Percentiles rank a stretch among this genome's conserved stretches.
Evolutionary conservation across 2,888 invertebrate genomes (phyloP).

Genomic region (Limnephilus marmoratus): DNA sequence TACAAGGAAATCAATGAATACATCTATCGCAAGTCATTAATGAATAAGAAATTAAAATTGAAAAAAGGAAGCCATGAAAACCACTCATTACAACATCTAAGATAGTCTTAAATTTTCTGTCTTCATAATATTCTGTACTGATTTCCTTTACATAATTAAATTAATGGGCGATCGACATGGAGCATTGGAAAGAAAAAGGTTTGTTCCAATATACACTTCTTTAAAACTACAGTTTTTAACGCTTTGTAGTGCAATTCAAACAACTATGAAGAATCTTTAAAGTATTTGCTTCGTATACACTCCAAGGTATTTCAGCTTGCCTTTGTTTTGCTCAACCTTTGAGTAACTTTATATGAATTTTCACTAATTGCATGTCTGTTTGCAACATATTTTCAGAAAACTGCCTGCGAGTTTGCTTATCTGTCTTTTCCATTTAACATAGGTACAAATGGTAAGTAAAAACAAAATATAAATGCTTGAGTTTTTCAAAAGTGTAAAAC

Average conservation of each 20-base stretch:
- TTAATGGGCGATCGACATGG: constrained; percentile 39
- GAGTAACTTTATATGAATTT: no score
- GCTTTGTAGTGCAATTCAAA: not conserved
- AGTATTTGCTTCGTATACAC: not conserved
- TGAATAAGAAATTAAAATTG: not conserved
- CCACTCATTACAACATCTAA: not conserved
- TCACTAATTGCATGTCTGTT: no score
- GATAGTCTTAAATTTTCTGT: not conserved
- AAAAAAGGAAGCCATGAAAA: not conserved
- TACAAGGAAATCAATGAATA: not conserved
- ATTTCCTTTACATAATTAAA: constrained; percentile 41
- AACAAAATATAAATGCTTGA: no score
- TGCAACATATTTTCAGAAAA: no score
- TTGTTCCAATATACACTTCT: not conserved
- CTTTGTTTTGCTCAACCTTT: not conserved
- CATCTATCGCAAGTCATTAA: no score
- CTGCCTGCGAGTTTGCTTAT: no score
- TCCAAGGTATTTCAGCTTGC: not conserved
- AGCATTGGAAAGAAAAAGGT: not conserved
- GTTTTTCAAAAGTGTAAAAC: no score
- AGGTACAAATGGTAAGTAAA: no score
- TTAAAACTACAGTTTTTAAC: not conserved
- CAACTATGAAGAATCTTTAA: not conserved
- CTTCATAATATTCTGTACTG: not conserved
- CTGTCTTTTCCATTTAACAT: no score